Evolutionary conservation across 2,113 vertebrate species (phyloP).

Genomic region (Falcunculus frontatus): DNA sequence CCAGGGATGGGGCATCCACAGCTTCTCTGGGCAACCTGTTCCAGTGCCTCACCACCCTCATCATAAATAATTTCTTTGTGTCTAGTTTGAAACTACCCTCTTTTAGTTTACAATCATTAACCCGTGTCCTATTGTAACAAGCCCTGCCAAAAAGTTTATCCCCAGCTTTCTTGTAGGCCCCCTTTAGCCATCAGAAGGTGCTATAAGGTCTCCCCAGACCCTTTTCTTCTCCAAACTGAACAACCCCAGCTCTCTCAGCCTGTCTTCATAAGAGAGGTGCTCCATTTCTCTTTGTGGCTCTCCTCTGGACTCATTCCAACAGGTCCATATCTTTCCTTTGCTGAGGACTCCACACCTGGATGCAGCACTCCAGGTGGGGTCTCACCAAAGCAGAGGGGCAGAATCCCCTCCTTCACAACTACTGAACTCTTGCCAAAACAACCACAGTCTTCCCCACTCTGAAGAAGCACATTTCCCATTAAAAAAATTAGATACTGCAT

Average conservation of each 20-base stretch:
- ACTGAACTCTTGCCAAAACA: background rate
- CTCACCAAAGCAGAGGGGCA: background rate
- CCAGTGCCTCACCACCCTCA: background rate
- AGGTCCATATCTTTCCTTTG: background rate
- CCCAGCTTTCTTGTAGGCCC: background rate
- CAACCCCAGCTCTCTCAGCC: background rate
- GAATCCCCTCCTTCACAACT: background rate
- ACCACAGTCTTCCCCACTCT: background rate
- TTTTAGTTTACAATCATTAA: background rate
- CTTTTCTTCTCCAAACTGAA: background rate
- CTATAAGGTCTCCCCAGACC: background rate
- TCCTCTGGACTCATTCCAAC: background rate
- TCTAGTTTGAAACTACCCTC: background rate
- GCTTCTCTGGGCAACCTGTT: background rate
- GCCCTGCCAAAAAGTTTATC: background rate
- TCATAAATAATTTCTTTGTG: rapidly evolving
- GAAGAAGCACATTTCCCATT: background rate
- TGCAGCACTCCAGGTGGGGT: background rate
- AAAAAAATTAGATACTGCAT: background rate
- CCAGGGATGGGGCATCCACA: background rate
- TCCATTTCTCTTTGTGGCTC: background rate
- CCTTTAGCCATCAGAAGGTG: background rate
- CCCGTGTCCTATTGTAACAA: rapidly evolving
- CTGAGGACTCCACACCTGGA: background rate
- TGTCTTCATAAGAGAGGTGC: background rate